Evolutionary conservation across 1,140 invertebrate genomes (phyloP), one percentile per base, ranked within the genome.

Genomic region (Atta texana): DNA sequence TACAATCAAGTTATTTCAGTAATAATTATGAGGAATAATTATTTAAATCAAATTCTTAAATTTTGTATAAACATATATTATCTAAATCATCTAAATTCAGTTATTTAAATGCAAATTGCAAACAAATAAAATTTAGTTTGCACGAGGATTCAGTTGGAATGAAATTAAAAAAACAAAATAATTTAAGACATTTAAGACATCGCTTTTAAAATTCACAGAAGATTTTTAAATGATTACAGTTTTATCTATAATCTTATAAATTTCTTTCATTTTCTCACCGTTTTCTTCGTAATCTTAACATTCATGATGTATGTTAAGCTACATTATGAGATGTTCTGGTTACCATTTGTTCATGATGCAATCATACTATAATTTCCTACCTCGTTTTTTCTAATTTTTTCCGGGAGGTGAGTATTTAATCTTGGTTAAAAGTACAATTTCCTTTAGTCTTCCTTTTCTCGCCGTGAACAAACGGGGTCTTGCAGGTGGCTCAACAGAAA

Each of bases 391-490:
- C 28, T 51, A 21, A 24, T 75, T 69, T 76, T 77, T 55, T 63
- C 8, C 3, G 8, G 12, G 8, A 39, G 8, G 7, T 24, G 31
- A 68, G 75, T 74, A 57, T 80, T 85, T 88, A 78, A 74, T 74
- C 64, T 71, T 34, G 63, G 55, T 51, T 78, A 39, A 49, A 57
- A 74, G 49, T 87, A 68, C 28, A 16, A 53, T 84, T 88, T 55
- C 44, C 24, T 57, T 55, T 55, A 74, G 49, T 44, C 2, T 49
- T 24, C 53, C 5, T 51, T 31, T 49, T 59, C 12, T n/a, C 34
- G 72, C 7, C 14, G 12, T n/a, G 4, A n/a, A 55, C 31, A 55
- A 51, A 59, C 18, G 53, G 55, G 34, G 24, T 44, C 39, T 86
- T 76, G 68, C 31, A 12, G 49, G 39, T 66, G 69, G 21, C 55